Evolutionary conservation across 2,888 invertebrate genomes (phyloP).

Genomic region (Parnassius apollo): DNA sequence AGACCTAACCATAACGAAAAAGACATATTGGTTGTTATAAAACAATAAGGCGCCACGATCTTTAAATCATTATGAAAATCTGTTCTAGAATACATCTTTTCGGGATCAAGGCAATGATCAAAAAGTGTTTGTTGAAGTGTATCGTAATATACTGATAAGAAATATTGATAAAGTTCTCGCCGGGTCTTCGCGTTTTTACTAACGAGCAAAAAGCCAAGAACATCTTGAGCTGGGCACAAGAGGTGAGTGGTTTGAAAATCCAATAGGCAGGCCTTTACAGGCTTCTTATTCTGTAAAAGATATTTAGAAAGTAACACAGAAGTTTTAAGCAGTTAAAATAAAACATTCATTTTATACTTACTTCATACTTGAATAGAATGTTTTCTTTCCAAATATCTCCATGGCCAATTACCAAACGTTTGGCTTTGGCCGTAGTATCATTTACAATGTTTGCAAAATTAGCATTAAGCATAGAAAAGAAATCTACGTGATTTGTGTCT

Average conservation of each 20-base stretch:
- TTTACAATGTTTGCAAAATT: slow-evolving; percentile 26
- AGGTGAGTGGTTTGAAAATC: slow-evolving; percentile 22
- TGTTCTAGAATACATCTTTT: slow-evolving; percentile 13
- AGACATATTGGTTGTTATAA: slow-evolving; percentile 19
- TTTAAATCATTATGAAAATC: slow-evolving; percentile 22
- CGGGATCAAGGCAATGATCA: slow-evolving; percentile 5
- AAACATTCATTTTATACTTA: slow-evolving; percentile 18
- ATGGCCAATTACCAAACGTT: slow-evolving; percentile 31
- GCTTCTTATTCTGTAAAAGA: slow-evolving; percentile 19
- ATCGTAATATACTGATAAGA: slow-evolving; percentile 15
- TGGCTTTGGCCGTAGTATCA: slow-evolving; percentile 20
- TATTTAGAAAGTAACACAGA: neutral
- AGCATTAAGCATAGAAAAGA: slow-evolving; percentile 14
- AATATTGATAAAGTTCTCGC: slow-evolving; percentile 12
- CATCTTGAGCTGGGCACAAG: slow-evolving; percentile 22
- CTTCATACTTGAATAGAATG: slow-evolving; percentile 34
- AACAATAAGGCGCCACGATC: slow-evolving; percentile 15
- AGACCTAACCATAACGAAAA: slow-evolving; percentile 26
- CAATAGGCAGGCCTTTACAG: slow-evolving; percentile 23
- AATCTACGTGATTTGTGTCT: slow-evolving; percentile 26
- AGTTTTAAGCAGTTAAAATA: too few species aligned
- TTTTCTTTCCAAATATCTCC: slow-evolving; percentile 37
- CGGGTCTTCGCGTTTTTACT: slow-evolving; percentile 10
- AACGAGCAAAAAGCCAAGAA: slow-evolving; percentile 15
- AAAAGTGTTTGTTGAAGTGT: slow-evolving; percentile 12